Evolutionary conservation across 2,113 vertebrate genomes (phyloP), one percentile per base, ranked within the genome.

Genomic region (Cyanoderma ruficeps): DNA sequence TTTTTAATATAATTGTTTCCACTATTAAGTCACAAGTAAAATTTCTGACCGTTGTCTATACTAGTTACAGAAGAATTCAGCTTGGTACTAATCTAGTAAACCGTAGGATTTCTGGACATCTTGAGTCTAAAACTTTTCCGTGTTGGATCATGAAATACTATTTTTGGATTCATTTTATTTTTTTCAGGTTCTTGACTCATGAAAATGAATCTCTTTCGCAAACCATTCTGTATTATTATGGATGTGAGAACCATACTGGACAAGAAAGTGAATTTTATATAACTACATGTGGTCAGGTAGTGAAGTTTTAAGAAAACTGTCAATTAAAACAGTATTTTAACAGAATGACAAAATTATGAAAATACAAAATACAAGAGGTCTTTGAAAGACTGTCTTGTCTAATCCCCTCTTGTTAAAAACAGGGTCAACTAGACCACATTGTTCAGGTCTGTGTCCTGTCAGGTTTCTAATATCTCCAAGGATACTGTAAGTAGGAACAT

Each of bases 381-480:
- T 90, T 79, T 86, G 41, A 37, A 67, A 82, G 8, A 44, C 9
- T 84, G 7, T 5, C 22, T 64, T 23, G 5, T 85, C 19, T 46
- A 85, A 35, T 0, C 0, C 2, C 1, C 3, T 57, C 11, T 10
- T 59, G 30, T 22, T 68, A 10, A 75, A 55, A 74, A 22, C 9
- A 79, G 8, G 3, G 9, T 75, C 60, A 68, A 3, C 23, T 37
- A 75, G 3, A 65, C 12, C 7, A 63, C 0, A 0, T 39, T 88
- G 11, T 8, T 75, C 13, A 63, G 4, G 12, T 67, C 17, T 28
- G 10, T 21, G 7, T 55, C 31, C 5, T 79, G 21, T 24, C 31
- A 71, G 20, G 7, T 24, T 82, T 87, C 82, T 49, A 27, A 4
- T 50, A 42, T 37, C 2, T 67, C 15, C 25, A 46, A 57, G 33